Conservation (phyloP, 2,113 vertebrate genomes). For the Rhynchopsitta pachyrhyncha region DNA sequence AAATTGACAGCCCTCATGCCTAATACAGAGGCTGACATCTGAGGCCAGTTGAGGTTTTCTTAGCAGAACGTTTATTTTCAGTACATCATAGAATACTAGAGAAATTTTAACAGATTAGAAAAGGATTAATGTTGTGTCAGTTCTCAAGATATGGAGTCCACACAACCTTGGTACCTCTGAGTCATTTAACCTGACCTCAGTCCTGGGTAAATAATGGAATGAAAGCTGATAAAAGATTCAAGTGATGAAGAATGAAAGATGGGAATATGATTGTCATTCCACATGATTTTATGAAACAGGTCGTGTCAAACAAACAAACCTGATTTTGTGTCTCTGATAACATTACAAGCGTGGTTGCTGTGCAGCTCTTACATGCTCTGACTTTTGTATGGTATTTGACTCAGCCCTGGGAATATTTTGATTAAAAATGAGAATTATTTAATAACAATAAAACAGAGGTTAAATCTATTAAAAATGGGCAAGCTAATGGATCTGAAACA, state of each 20-base stretch:
- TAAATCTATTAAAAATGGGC: constrained; percentile 50
- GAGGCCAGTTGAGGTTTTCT: not conserved
- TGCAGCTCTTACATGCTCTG: not conserved
- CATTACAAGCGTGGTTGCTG: not conserved
- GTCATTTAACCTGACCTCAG: not conserved
- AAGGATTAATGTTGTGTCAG: not conserved
- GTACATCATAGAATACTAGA: not conserved
- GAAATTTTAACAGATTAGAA: not conserved
- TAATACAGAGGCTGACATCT: not conserved
- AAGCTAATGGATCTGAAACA: constrained; percentile 34
- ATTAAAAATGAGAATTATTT: constrained; percentile 37
- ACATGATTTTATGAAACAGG: not conserved
- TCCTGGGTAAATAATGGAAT: not conserved
- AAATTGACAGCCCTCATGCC: not conserved
- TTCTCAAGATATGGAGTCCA: not conserved
- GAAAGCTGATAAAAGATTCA: not conserved
- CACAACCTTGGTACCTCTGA: not conserved
- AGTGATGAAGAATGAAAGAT: not conserved
- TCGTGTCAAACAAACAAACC: not conserved
- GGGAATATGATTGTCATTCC: not conserved
- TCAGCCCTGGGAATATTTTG: constrained; percentile 7
- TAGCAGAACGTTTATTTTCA: not conserved
- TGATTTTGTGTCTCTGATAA: not conserved
- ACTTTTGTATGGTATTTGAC: not conserved
- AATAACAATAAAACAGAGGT: constrained; percentile 48